Conservation (phyloP, 2,113 vertebrate species). For the Gorilla gorilla region DNA sequence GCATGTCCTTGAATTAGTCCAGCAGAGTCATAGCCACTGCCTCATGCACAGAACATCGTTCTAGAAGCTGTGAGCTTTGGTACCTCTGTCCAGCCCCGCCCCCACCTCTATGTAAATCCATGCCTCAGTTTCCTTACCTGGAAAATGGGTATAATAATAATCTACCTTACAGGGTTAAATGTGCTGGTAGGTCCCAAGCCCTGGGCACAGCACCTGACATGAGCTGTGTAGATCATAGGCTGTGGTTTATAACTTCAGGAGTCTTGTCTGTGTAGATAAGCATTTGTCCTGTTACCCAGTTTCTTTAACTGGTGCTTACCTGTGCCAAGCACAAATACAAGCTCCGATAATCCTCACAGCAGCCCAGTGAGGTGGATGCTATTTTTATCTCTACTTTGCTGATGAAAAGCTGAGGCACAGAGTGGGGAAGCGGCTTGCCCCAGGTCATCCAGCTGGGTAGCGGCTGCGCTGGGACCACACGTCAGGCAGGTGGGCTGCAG, state of each 20-base stretch:
- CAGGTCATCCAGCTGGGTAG: neutral
- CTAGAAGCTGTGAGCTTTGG: neutral
- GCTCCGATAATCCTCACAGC: neutral
- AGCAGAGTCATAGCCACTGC: neutral
- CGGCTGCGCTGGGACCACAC: rapidly evolving
- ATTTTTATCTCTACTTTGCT: neutral
- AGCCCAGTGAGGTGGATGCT: rapidly evolving
- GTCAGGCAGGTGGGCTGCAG: too few species aligned
- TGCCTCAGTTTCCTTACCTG: neutral
- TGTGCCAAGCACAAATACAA: rapidly evolving
- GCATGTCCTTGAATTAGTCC: rapidly evolving
- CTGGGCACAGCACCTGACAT: rapidly evolving
- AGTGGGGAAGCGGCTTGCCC: rapidly evolving
- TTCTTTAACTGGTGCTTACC: rapidly evolving
- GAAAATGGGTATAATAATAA: rapidly evolving
- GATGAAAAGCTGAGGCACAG: neutral
- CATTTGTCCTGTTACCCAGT: neutral
- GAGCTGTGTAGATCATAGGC: neutral
- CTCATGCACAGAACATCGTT: neutral
- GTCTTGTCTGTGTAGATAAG: rapidly evolving
- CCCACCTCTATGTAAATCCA: neutral
- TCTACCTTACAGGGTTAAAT: rapidly evolving
- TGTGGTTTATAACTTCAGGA: rapidly evolving
- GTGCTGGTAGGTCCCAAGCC: rapidly evolving
- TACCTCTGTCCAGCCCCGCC: neutral